These are phyloP conservation scores for Rhabdomys dilectus DNA, from an alignment of 2,113 vertebrate species.

Conservation along the genomic window DNA sequence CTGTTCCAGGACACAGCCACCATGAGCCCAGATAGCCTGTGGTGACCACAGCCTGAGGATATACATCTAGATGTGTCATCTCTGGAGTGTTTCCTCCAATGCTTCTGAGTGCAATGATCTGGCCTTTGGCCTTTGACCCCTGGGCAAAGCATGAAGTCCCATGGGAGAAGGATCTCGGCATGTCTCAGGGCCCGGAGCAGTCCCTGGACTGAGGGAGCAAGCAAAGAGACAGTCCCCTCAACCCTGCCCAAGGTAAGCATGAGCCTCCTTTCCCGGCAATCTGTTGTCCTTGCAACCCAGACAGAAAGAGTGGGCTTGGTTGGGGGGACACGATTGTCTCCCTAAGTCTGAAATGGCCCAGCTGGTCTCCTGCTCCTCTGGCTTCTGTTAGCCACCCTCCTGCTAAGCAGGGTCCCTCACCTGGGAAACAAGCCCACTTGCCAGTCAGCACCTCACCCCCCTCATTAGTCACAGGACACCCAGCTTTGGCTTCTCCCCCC, in stretches of 20 bases:
- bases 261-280: background rate
- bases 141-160: background rate
- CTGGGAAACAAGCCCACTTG: background rate
- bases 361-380: background rate
- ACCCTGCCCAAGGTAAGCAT: background rate
- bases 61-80: too few species aligned
- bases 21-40: background rate
- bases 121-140: background rate
- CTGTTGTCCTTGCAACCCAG: background rate
- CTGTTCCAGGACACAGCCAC: background rate
- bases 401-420: background rate
- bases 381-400: background rate
- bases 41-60: background rate
- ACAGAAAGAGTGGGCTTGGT: background rate
- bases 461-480: background rate
- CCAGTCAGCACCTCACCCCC: background rate
- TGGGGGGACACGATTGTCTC: fast-evolving
- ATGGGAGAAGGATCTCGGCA: background rate
- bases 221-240: background rate
- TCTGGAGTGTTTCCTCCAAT: background rate
- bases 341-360: background rate
- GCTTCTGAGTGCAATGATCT: background rate
- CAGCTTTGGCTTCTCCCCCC: background rate
- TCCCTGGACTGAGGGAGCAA: background rate
- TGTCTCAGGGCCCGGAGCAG: background rate